Evolutionary conservation across 2,888 invertebrate species (phyloP), one percentile per base, ranked within the genome.

Genomic region (Amblyteles armatorius): DNA sequence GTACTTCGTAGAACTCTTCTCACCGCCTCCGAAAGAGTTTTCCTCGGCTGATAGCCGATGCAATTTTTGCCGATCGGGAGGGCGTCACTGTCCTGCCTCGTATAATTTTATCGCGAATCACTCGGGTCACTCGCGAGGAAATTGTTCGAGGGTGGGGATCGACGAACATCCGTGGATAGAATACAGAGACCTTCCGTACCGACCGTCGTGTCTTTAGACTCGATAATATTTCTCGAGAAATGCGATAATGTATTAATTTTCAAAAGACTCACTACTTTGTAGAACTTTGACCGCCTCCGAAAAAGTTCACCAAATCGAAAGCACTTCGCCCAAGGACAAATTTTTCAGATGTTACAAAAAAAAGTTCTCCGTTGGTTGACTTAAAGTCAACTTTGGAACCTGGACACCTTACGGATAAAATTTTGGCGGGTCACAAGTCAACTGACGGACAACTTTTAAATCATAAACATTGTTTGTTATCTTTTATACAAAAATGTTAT

Each of bases 51-150:
- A 55, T 55, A n/a, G 55, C 2, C 22, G 22, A 19, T 55, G n/a
- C 55, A 2, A 19, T 55, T 1, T 22, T n/a, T 3, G 36, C 6
- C 6, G 36, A 9, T 36, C 9, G 36, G 13, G 72, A 3, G 40
- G 57, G 72, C 72, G 9, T 57, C 72, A 73, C 40, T 13, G 36
- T 73, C 55, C 6, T 55, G 55, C 22, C 3, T 55, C 55, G 55
- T 36, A 36, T 36, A 9, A 36, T 36, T 36, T 36, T 36, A 9
- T 36, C 36, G 7, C 22, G 22, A 22, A 11, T 6, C 6, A 36
- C 36, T 36, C 36, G 7, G 5, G 19, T 6, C 6, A 36, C 36
- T 36, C 36, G 7, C 36, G 1, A 6, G 36, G 7, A 9, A n/a
- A 55, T 19, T 13, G 1, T 16, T 44, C 16, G 33, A 36, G 11